Base-by-base conservation (phyloP, 2,797 vertebrate genomes). In the Microctenopoma stevenorrisi region DNA sequence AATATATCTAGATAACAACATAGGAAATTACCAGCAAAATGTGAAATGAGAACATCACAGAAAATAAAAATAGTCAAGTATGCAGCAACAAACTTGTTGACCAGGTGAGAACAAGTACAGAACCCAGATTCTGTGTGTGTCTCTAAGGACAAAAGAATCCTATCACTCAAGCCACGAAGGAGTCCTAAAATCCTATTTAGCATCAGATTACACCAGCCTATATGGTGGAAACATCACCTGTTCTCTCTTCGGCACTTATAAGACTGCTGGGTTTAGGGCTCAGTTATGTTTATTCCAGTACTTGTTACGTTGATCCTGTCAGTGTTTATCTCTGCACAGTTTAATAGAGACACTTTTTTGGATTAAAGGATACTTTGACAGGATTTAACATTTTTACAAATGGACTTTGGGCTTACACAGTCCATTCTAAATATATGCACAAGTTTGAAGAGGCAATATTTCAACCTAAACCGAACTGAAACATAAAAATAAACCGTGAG, bases 401-500 rank as follows among this genome's bases (percentile, higher is more conserved):
- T 77, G 74, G 84, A 89, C 83, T 89, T 79, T 48, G 48, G 71
- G 79, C 78, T 89, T 82, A 85, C 74, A 56, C 65, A 74, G 82
- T 74, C 84, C 84, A 82, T 73, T 89, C 79, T 84, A 88, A 90
- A 89, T 86, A 86, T 88, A 83, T 85, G 76, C 82, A 75, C 66
- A 85, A 79, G 84, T 72, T 84, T 88, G 82, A 89, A 86, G 80
- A 84, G 64, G 81, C 77, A 60, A 88, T 78, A 89, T 86, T 89
- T 86, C 83, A 86, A 85, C 83, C 84, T 82, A 81, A 86, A 75
- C 80, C 68, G 77, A 87, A 83, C 70, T 82, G 86, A 91, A 89
- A 91, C 86, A 88, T 86, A 78, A 87, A 89, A 90, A 90, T 84
- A 90, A 91, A 91, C 82, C 88, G 84, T 84, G 69, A 87, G 84